Conservation (phyloP, 2,888 invertebrate genomes). For the Erebia ligea region DNA sequence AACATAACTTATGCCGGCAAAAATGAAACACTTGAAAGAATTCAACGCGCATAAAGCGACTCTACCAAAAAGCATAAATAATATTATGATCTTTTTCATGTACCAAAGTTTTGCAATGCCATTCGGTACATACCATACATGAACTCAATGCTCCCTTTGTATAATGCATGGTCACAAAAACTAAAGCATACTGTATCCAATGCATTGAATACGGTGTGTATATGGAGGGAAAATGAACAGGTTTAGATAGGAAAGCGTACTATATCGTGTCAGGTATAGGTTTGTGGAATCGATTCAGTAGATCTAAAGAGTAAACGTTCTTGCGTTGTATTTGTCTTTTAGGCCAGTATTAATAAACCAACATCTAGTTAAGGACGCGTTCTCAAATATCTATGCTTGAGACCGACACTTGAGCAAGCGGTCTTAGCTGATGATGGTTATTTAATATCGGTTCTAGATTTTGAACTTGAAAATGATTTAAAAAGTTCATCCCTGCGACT, state of each 20-base stretch:
- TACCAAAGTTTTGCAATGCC: background rate
- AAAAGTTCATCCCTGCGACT: too few relatives aligned
- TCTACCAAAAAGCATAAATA: background rate
- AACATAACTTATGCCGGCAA: too few relatives aligned
- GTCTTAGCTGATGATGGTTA: too few relatives aligned
- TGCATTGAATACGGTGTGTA: constrained; percentile 4
- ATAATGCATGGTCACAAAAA: constrained; percentile 6
- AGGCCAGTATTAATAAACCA: too few relatives aligned
- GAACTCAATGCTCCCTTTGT: constrained; percentile 9
- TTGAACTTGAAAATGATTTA: too few relatives aligned
- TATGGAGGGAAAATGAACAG: constrained; percentile 9
- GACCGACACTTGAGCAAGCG: too few relatives aligned
- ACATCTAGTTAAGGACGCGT: too few relatives aligned
- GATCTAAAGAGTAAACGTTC: background rate
- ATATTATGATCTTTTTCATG: background rate
- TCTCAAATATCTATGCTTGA: too few relatives aligned
- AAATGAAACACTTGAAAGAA: background rate
- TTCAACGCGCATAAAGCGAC: background rate
- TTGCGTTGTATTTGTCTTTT: background rate
- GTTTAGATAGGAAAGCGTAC: background rate
- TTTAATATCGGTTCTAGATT: too few relatives aligned
- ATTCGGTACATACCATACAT: background rate
- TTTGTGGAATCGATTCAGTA: background rate
- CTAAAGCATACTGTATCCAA: constrained; percentile 1
- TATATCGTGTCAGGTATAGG: background rate